A percentile compares a stretch with the other conserved stretches of the same genome.
Evolutionary conservation across 2,888 invertebrate species (phyloP).

Genomic region (Caenorhabditis sp.): DNA sequence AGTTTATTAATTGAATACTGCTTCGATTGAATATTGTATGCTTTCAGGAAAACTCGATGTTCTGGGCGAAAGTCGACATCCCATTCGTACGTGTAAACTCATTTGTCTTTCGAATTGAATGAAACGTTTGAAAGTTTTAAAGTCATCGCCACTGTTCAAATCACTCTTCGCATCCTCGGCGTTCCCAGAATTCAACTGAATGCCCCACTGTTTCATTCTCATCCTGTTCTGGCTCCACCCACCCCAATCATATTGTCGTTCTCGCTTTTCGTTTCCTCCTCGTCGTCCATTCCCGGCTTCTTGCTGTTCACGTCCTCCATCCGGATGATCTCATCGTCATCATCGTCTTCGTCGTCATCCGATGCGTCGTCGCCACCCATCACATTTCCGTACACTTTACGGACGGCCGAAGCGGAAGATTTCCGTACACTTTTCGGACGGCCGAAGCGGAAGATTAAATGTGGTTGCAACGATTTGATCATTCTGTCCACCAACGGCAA

Average conservation of each 20-base stretch:
- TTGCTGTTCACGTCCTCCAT: slow-evolving; percentile 22
- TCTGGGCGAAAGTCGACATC: slow-evolving; percentile 31
- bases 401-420: too few species aligned
- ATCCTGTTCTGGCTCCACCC: not conserved
- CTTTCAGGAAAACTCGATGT: slow-evolving; percentile 29
- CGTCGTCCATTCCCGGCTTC: slow-evolving; percentile 7
- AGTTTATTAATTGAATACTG: not conserved
- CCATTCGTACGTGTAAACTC: slow-evolving; percentile 12
- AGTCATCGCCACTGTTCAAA: slow-evolving; percentile 62
- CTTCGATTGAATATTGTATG: not conserved
- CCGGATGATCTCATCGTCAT: slow-evolving; percentile 24
- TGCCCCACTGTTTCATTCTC: not conserved
- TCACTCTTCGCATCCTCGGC: slow-evolving; percentile 40
- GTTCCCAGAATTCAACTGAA: slow-evolving; percentile 11
- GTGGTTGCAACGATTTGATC: too few species aligned
- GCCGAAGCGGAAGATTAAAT: too few species aligned
- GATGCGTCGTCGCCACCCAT: slow-evolving; percentile 73
- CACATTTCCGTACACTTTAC: slow-evolving; percentile 75
- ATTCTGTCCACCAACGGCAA: too few species aligned
- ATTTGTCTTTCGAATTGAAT: not conserved
- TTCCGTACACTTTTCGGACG: too few species aligned
- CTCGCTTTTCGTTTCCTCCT: slow-evolving; percentile 10
- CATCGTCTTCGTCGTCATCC: slow-evolving; percentile 46
- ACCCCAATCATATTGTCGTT: slow-evolving; percentile 32
- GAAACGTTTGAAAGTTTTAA: slow-evolving; percentile 5